Evolutionary conservation across 2,113 vertebrate species (phyloP), one percentile per base, ranked within the genome.

Genomic region (Calyptomena viridis): DNA sequence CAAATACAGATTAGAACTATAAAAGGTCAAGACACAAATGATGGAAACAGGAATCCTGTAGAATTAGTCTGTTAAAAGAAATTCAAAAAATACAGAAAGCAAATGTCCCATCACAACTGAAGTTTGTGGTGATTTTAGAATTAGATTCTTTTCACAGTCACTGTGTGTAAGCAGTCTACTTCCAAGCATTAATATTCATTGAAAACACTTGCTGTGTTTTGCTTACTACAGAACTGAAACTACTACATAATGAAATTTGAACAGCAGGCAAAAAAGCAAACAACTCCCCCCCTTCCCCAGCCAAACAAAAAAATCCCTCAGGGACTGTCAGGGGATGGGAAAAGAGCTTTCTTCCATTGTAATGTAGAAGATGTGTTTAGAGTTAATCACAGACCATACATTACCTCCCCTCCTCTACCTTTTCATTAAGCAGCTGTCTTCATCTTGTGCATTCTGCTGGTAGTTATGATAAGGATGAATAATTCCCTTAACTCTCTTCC

Each of bases 341-440:
- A 80, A 89, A 79, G 66, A 63, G n/a, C 19, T 60, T 81, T 88
- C n/a, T 62, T 62, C 75, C 72, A 94, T 86, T 94, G 92, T 95
- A 66, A 96, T 93, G 92, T 23, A 95, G 89, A 92, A 81, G 82
- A 91, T 72, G 89, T 56, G 91, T 58, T 89, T 87, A 80, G 35
- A 94, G 72, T 81, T 93, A 94, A 93, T 82, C 93, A 94, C 60
- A 95, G 64, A 84, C 87, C 84, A 94, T 80, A 92, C 89, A 96
- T 83, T 85, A 94, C 84, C 73, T 95, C 91, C 55, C 83, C 74
- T 93, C 71, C 86, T 91, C 82, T 92, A 91, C 95, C 91, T 94
- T 97, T 97, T 97, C 93, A 96, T 83, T 90, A 94, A 81, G 84
- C 87, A 82, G 84, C 94, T 94, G 69, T 75, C 76, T 92, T 84